phyloP scores from a whole-genome alignment of 2,113 vertebrate species.

The Callopanchax toddi region DNA sequence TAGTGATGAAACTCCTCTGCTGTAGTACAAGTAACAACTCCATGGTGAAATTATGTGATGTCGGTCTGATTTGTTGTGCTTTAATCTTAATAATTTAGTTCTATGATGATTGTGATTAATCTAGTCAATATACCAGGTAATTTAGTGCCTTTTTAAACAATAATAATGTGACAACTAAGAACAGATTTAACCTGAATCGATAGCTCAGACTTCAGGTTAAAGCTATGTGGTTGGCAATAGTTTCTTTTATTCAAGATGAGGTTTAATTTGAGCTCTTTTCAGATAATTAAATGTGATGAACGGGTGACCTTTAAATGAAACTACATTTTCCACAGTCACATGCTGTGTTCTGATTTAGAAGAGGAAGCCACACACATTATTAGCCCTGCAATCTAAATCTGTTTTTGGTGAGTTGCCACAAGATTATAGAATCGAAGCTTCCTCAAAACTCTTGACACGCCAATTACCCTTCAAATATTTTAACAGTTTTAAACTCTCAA shows the following conservation, averaged over 20 bases:
- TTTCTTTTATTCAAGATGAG: not conserved
- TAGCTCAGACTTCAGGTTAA: not conserved
- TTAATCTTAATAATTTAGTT: not conserved
- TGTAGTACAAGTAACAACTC: not conserved
- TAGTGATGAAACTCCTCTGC: not conserved
- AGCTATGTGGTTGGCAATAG: not conserved
- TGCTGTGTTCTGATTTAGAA: conserved; percentile 19
- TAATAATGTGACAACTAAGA: no score
- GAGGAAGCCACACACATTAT: conserved; percentile 44
- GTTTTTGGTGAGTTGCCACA: conserved; percentile 18
- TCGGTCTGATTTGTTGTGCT: not conserved
- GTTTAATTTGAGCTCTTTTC: not conserved
- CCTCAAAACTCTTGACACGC: not conserved
- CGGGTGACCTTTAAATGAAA: conserved; percentile 1
- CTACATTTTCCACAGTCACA: conserved; percentile 33
- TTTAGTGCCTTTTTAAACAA: no score
- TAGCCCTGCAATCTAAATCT: conserved; percentile 28
- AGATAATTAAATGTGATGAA: not conserved
- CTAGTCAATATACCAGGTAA: not conserved
- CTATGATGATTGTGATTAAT: not conserved
- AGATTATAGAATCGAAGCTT: conserved; percentile 7
- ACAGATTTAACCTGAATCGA: not conserved
- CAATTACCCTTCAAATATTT: no score
- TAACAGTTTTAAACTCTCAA: no score
- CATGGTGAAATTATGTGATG: not conserved